These are phyloP conservation scores for Pocillopora damicornis DNA, from an alignment of 64 coral and sea anemone genomes.

Conservation along the genomic window DNA sequence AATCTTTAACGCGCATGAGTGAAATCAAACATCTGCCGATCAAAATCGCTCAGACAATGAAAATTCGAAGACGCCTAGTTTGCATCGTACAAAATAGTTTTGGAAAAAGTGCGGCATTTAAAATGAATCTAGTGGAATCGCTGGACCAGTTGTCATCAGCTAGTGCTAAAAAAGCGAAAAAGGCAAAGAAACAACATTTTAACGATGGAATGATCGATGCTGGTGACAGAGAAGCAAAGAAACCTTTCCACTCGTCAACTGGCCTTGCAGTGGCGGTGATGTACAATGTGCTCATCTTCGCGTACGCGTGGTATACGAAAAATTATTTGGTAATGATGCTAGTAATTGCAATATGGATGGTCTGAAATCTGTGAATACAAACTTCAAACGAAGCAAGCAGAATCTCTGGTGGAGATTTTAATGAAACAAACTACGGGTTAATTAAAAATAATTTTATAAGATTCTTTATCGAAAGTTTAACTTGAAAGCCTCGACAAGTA, in stretches of 20 bases:
- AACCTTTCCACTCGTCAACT: slow-evolving; percentile 22
- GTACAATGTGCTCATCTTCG: slow-evolving; percentile 50
- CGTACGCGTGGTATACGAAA: slow-evolving; percentile 44
- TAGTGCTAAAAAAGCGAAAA: slow-evolving; percentile 42
- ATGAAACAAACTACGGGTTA: no score
- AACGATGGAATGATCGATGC: slow-evolving; percentile 70
- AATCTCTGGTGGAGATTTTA: no score
- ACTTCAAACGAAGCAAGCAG: no score
- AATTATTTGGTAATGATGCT: slow-evolving; percentile 62
- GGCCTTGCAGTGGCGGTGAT: slow-evolving; percentile 18
- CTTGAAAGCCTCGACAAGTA: no score
- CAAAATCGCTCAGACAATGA: not conserved
- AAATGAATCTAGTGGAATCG: slow-evolving; percentile 60
- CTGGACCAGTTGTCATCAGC: slow-evolving; percentile 45
- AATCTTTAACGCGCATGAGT: not conserved
- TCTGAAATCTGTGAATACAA: not conserved
- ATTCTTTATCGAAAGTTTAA: no score
- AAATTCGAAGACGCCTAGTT: not conserved
- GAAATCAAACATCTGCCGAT: not conserved
- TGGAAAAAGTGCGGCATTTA: not conserved
- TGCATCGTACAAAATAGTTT: not conserved
- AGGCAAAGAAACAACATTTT: slow-evolving; percentile 50
- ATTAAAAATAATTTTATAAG: no score
- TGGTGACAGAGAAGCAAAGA: slow-evolving; percentile 51
- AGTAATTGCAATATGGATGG: slow-evolving; percentile 31